Percentiles rank a stretch among this genome's conserved stretches.
These are phyloP conservation scores for Hestina assimilis DNA, from an alignment of 1,140 invertebrate species.

Conservation along the genomic window DNA sequence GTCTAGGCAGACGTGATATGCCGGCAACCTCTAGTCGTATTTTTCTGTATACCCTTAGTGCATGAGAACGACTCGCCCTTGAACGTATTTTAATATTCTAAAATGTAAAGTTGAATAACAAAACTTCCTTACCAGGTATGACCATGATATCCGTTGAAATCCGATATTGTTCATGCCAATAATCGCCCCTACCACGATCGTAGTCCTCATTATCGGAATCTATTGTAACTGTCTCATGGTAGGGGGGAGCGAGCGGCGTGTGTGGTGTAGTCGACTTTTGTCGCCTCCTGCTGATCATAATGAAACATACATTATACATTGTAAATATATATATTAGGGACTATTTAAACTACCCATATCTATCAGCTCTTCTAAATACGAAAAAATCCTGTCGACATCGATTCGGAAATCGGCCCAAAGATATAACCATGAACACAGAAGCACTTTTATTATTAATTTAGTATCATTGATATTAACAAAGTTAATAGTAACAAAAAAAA, in stretches of 20 bases:
- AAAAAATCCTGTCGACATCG: background rate
- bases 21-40: too few species aligned
- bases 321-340: background rate
- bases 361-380: too few species aligned
- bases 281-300: constrained; percentile 44
- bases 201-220: constrained; percentile 71
- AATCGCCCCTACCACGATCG: constrained; percentile 50
- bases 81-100: too few species aligned
- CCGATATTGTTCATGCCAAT: constrained; percentile 55
- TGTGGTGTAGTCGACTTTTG: constrained; percentile 71
- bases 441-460: too few species aligned
- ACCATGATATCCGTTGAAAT: constrained; percentile 64
- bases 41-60: too few species aligned
- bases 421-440: background rate
- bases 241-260: constrained; percentile 66
- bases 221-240: constrained; percentile 68
- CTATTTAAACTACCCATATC: too few species aligned
- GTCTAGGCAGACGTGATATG: too few species aligned
- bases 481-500: too few species aligned
- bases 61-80: too few species aligned
- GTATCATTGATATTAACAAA: too few species aligned
- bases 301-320: background rate
- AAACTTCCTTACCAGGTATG: constrained; percentile 45
- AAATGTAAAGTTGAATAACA: background rate
- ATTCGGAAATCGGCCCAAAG: too few species aligned